Evolutionary conservation across 2,113 vertebrate genomes (phyloP), one percentile per base, ranked within the genome.

Genomic region (Willisornis vidua): DNA sequence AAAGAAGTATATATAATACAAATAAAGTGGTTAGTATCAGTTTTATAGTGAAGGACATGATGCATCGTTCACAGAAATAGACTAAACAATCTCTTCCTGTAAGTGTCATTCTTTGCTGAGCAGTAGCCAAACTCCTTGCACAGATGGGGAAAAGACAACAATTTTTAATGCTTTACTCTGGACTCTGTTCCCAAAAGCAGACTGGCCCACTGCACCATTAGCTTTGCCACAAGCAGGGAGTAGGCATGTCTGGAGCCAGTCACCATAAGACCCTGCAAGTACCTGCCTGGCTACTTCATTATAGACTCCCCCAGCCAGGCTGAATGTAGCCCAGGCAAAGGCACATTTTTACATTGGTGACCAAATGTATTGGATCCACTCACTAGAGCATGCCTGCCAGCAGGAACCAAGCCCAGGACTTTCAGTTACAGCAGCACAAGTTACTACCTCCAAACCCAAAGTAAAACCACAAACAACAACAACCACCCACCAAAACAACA

Each of bases 401-500:
- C 31, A 86, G 54, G 25, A 94, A 33, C 15, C 29, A 63, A 88
- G 57, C n/a, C 29, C 25, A 68, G 48, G 51, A 39, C 48, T 73
- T 74, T 29, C 52, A 14, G 16, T 59, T 45, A 43, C 24, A 87
- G 49, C 41, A 41, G 6, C 41, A 68, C 45, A 37, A 75, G 62
- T 48, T 31, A 67, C 23, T 75, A 35, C 26, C 28, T 58, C 51
- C 37, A 82, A 73, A 46, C 49, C 4, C 52, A 59, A 66, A 83
- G 62, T 6, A 39, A 79, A 86, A 52, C 3, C 52, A 83, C 0
- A 1, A 76, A 20, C 6, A 49, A 31, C 19, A 54, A 57, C 8
- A 48, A 39, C 52, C 45, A 12, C 3, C 4, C 13, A 41, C 9
- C 3, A 23, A 31, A 28, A 28, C 18, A 57, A 31, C 1, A 0